These are phyloP conservation scores for Diaphora mendica DNA, from an alignment of 2,888 invertebrate species.

Conservation along the genomic window DNA sequence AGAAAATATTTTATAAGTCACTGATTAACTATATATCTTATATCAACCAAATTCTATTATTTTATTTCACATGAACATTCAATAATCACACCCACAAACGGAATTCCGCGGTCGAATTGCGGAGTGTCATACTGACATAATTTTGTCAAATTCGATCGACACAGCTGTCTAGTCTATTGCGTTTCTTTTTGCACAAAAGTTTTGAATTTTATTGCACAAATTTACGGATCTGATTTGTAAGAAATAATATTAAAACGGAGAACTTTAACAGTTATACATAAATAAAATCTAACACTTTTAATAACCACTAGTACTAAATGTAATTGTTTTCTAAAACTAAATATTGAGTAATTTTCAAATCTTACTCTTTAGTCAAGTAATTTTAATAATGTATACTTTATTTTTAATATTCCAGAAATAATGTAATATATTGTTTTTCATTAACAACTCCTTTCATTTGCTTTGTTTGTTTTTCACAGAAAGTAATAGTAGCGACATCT, in stretches of 20 bases:
- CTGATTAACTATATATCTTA: conserved; percentile 20
- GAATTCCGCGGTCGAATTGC: conserved; percentile 65
- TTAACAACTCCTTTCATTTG: too few species aligned
- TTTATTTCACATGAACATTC: conserved; percentile 42
- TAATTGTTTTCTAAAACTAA: not conserved
- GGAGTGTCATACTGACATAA: conserved; percentile 46
- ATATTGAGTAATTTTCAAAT: too few species aligned
- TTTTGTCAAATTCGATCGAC: conserved; percentile 57
- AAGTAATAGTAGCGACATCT: not conserved
- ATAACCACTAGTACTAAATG: too few species aligned
- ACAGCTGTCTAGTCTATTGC: conserved; percentile 26
- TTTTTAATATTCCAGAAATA: too few species aligned
- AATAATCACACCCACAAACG: conserved; percentile 70
- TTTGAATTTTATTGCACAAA: not conserved
- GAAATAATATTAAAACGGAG: not conserved
- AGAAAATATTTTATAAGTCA: conserved; percentile 52
- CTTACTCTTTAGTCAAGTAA: too few species aligned
- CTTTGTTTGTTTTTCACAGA: not conserved
- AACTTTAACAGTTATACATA: too few species aligned
- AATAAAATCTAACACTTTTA: too few species aligned
- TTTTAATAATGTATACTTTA: too few species aligned
- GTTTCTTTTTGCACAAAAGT: conserved; percentile 34
- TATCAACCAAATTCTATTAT: conserved; percentile 21
- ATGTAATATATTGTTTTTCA: too few species aligned
- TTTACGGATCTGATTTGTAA: not conserved